phyloP scores from a whole-genome alignment of 2,113 vertebrate genomes.

The Trematomus loennbergii region DNA sequence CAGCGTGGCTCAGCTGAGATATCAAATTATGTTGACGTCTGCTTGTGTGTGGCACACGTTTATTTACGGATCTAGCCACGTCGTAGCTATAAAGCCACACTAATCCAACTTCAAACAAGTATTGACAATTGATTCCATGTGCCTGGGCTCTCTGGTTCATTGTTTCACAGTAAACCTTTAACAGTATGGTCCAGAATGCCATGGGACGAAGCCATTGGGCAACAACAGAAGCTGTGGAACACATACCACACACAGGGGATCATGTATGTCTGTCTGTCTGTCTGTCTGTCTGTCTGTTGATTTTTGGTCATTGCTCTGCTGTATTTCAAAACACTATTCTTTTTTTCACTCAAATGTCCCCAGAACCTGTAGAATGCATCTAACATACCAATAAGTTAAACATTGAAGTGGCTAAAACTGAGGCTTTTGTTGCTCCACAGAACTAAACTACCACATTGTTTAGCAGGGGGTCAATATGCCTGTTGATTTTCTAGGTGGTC shows the following conservation, averaged over 20 bases:
- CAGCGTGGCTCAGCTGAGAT: constrained; percentile 16
- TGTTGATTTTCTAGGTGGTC: constrained; percentile 9
- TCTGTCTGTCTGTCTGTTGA: neutral
- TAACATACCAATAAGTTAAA: neutral
- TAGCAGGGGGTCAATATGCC: neutral
- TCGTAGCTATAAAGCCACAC: constrained; percentile 36
- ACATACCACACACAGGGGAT: constrained; percentile 8
- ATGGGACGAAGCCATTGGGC: neutral
- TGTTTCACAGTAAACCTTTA: constrained; percentile 24
- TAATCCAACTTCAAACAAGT: constrained; percentile 16
- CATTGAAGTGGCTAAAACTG: neutral
- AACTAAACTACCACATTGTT: neutral
- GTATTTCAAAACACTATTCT: neutral
- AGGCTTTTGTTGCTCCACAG: neutral
- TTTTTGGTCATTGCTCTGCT: neutral
- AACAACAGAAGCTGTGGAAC: neutral
- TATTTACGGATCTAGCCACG: constrained; percentile 41
- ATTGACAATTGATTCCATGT: constrained; percentile 32
- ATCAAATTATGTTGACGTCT: constrained; percentile 47
- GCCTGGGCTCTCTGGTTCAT: constrained; percentile 24
- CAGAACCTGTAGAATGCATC: neutral
- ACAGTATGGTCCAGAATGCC: constrained; percentile 6
- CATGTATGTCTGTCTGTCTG: neutral
- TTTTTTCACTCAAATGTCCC: neutral
- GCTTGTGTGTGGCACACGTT: constrained; percentile 35